Base-by-base conservation (phyloP, 2,888 invertebrate genomes). In the Abrostola triplasia region DNA sequence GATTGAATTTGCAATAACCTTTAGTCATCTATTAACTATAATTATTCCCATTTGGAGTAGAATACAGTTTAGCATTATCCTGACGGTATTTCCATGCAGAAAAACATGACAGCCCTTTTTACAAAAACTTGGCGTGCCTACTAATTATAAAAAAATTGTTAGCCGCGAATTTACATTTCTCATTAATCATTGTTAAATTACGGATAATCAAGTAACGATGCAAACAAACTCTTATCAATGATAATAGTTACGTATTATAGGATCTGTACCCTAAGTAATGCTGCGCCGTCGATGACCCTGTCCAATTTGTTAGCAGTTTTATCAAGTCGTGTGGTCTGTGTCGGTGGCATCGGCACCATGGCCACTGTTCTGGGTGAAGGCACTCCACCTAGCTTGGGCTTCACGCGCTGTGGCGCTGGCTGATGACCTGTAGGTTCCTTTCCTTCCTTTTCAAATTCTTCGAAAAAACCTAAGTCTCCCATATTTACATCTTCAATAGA, bases 251-350 rank as follows among this genome's bases (percentile, higher is more conserved):
- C 11, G n/a, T n/a, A 48, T 6, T 48, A 48, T 48, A 10, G 0
- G 24, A 10, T 12, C 13, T 12, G 81, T 84, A 93, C 93, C 90
- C 81, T 84, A 35, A 92, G 63, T 64, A 93, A 69, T 42, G 85
- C 84, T n/a, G 88, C 89, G 24, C 92, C 93, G 76, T 94, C 85
- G 53, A 93, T 88, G 2, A 90, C 87, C 63, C 86, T 87, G 48
- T 93, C 90, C 40, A 91, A 76, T 48, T 90, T 90, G 66, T 85
- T 89, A 5, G 84, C 80, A 0, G 84, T 73, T 70, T 90, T 89
- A 60, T 91, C 88, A 6, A 90, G 76, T 10, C 72, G 84, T 2
- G 84, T 85, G 1, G 79, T 38, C 9, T 70, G n/a, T 7, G 81
- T 58, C 2, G 68, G 53, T 1, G 44, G 24, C 12, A 49, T 7